Base-by-base conservation (phyloP, 1,140 invertebrate genomes). In the Melitaea cinxia region DNA sequence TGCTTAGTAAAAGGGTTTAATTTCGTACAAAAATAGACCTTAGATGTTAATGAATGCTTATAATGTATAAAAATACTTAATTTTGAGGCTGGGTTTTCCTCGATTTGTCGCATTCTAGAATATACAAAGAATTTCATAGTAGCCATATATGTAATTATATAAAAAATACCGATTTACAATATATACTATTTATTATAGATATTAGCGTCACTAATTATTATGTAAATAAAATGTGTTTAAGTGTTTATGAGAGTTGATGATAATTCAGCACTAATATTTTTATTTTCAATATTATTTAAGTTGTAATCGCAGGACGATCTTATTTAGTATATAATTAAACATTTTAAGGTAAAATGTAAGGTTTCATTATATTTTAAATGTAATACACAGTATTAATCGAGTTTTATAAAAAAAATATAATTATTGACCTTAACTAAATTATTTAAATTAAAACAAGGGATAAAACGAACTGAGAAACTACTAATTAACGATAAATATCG, bases 381-480 rank as follows among this genome's bases (percentile, higher is more conserved):
- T 47, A 47, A 45, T n/a, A 47, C 42, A 4, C 42, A 47, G 12
- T 47, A 47, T 47, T 47, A 47, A 47, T 47, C 42, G 21, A 47
- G 42, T 21, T 47, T 47, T 21, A 47, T 47, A 47, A 47, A 47
- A 21, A 45, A 23, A 39, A 15, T n/a, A 33, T 33, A 33, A 33
- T 33, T 4, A 28, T 3, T 56, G 23, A 4, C 30, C 4, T 1
- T 60, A 35, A 24, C 15, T 61, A 37, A 39, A 61, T 33, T 54
- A 30, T 54, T 63, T 58, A 61, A 61, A 54, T 74, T 78, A 81
- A 76, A 69, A 82, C 74, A 79, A 81, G 74, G 74, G 77, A 72
- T 81, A 80, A 82, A 83, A 83, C 72, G 83, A 83, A 85, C 83
- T 85, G 83, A 85, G 74, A 66, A 78, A 75, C 74, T 73, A 75